These are phyloP conservation scores for Cetoscarus ocellatus DNA, from an alignment of 2,797 vertebrate species.

Conservation along the genomic window DNA sequence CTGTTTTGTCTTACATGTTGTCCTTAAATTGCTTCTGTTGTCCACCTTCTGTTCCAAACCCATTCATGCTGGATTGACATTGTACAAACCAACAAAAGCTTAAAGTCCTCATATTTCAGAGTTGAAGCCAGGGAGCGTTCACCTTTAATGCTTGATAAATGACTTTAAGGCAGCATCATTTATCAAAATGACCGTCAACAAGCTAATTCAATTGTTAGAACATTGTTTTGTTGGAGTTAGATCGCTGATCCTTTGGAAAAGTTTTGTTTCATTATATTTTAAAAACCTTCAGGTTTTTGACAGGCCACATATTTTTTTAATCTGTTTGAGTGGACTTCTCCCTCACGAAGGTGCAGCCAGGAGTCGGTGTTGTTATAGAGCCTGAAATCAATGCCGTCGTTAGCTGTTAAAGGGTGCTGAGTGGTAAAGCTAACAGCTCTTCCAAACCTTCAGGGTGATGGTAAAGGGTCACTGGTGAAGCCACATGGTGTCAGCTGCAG, in stretches of 20 bases:
- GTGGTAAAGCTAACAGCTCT: conserved; percentile 16
- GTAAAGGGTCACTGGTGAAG: conserved; percentile 35
- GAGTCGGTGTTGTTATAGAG: conserved; percentile 8
- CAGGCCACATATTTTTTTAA: not conserved
- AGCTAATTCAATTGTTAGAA: not conserved
- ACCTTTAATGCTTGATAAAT: conserved; percentile 8
- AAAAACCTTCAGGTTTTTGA: not conserved
- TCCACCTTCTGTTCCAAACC: not conserved
- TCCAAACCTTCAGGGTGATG: conserved; percentile 21
- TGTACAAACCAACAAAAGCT: not conserved
- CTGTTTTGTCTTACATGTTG: not conserved
- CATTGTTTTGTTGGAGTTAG: not conserved
- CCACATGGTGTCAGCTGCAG: conserved; percentile 2
- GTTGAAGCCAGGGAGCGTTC: not conserved
- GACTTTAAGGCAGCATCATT: not conserved
- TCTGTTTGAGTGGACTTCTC: not conserved
- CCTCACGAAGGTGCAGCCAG: conserved; percentile 2
- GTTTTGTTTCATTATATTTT: not conserved
- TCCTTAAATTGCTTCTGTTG: not conserved
- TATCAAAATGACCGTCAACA: not conserved
- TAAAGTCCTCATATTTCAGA: not conserved
- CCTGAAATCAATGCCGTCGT: conserved; percentile 2
- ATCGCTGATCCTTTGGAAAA: not conserved
- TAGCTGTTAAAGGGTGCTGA: conserved; percentile 11
- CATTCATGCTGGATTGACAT: not conserved